phyloP scores from a whole-genome alignment of 2,888 invertebrate genomes.

The Tenodera sinensis region DNA sequence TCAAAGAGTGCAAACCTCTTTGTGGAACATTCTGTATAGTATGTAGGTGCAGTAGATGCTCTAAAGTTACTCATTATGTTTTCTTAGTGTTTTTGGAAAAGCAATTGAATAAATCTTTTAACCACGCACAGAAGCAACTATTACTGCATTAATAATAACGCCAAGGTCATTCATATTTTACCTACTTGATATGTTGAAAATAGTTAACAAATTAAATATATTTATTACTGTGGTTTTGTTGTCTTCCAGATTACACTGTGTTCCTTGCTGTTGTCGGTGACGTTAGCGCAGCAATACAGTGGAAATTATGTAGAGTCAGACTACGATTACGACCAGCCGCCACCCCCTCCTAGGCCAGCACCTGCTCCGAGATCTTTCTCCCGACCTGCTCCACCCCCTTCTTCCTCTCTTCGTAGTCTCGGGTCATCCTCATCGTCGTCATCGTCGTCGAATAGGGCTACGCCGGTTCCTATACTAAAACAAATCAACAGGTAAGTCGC shows the following conservation, averaged over 20 bases:
- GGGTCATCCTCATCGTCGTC: not conserved
- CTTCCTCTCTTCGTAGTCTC: not conserved
- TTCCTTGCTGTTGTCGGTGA: slow-evolving; percentile 48
- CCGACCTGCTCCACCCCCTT: slow-evolving; percentile 16
- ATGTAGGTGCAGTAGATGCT: too few species aligned
- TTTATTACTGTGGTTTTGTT: not conserved
- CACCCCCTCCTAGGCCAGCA: slow-evolving; percentile 39
- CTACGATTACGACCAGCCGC: slow-evolving; percentile 44
- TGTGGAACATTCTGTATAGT: too few species aligned
- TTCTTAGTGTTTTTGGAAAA: too few species aligned
- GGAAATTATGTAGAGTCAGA: slow-evolving; percentile 46
- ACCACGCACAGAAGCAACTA: too few species aligned
- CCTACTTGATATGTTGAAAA: too few species aligned
- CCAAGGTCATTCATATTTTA: too few species aligned
- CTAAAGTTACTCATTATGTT: too few species aligned
- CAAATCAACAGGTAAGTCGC: slow-evolving; percentile 72
- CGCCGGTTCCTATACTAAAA: slow-evolving; percentile 76
- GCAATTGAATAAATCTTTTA: too few species aligned
- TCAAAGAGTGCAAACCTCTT: too few species aligned
- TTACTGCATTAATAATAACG: too few species aligned
- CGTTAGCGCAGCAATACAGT: slow-evolving; percentile 43
- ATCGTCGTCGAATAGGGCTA: slow-evolving; percentile 42
- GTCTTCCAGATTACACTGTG: slow-evolving; percentile 42
- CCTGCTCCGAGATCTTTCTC: slow-evolving; percentile 17
- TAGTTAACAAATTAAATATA: too few species aligned